Evolutionary conservation across 2,113 vertebrate genomes (phyloP), one percentile per base, ranked within the genome.

Genomic region (Saccopteryx leptura): DNA sequence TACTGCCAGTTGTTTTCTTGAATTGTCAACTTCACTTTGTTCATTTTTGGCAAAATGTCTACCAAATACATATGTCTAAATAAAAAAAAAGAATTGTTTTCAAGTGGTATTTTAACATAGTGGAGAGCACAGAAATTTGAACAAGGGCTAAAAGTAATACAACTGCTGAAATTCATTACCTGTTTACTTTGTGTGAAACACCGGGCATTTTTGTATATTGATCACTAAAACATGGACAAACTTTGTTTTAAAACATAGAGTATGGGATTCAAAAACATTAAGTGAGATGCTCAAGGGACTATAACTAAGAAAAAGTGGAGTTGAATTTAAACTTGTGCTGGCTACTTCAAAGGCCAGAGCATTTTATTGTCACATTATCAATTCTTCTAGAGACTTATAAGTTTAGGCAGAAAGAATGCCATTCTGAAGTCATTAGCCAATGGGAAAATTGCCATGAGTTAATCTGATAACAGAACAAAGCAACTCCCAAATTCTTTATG

Each of bases 111-210:
- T 65, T 71, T 75, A 60, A 46, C 68, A 46, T 18, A 91, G 14
- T 88, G n/a, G 19, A 76, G 26, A 84, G 15, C 83, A 24, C 50
- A 86, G 90, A 69, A n/a, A 93, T 60, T 21, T 69, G 82, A 91
- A 93, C 52, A 52, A 66, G 46, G 84, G 26, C 2, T 60, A 63
- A 78, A 61, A 75, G 56, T 68, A 86, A 21, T 71, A 76, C 33
- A 81, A 79, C 9, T 84, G 61, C 28, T 69, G 26, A 94, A 15
- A 75, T 90, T 52, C 61, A 46, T 3, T 46, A 31, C 28, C 2
- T 79, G 14, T 58, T 87, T 48, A 6, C 23, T 33, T 76, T 87
- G 21, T 72, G 80, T 50, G 48, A 61, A 66, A 28, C 15, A 6
- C 24, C 3, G 0, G 54, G n/a, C 7, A 46, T 83, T 60, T 2